Base-by-base conservation (phyloP, 2,113 vertebrate species). In the Gorsachius goisagi region DNA sequence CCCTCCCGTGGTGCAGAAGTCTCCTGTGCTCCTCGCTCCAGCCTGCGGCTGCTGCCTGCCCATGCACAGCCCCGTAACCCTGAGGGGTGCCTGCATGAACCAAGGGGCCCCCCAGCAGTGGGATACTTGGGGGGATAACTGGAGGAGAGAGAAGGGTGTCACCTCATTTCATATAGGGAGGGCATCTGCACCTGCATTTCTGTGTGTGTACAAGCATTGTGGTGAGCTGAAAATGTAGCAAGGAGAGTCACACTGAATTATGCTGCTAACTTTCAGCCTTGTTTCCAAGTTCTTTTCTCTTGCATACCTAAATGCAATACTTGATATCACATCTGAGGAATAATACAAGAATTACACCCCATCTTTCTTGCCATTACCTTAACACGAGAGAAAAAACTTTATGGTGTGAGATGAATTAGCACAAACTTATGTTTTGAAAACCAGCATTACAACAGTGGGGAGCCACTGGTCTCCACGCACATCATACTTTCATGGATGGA, bases 81-180 rank as follows among this genome's bases (percentile, higher is more conserved):
- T 4, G 3, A 63, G 11, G 20, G 52, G 9, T 45, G 4, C 19
- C 32, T 60, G 49, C 37, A 45, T 0, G 0, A 47, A 28, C 17
- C 37, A 78, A 30, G 60, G 62, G 22, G 12, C 15, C 8, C 23
- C 55, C 20, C 28, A 5, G 56, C 1, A 41, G 32, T 11, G 50
- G 44, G 32, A 44, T 67, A 11, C 2, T 55, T 71, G 37, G 39
- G 19, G 35, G 35, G 19, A 50, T 44, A 35, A 4, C 59, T 27
- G 2, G 3, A 47, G 22, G 30, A 27, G 23, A 62, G 14, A 53
- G 39, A 68, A 83, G n/a, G 7, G 6, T 15, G 14, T 47, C 53
- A 63, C 35, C 8, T 76, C 19, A 28, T 72, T 76, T 53, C 0
- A 0, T 16, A 35, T 2, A 33, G 28, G 28, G 33, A 22, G 35